phyloP scores from a whole-genome alignment of 2,888 invertebrate species.

The Epirrhoe alternata region DNA sequence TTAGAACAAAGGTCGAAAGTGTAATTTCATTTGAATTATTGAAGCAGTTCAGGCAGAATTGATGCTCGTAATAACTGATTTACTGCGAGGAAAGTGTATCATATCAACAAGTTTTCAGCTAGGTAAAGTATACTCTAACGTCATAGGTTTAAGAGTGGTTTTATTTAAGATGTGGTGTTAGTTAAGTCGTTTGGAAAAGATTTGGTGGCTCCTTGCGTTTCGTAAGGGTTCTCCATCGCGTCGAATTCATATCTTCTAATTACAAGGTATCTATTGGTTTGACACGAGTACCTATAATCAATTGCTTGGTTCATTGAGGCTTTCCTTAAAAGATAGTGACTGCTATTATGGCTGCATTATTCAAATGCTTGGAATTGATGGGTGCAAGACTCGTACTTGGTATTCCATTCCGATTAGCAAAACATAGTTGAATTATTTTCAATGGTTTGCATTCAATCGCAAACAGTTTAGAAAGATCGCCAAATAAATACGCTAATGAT shows the following conservation, averaged over 20 bases:
- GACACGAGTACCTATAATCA: constrained; percentile 55
- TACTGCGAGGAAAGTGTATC: constrained; percentile 3
- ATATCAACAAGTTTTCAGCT: background rate
- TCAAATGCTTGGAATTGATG: constrained; percentile 24
- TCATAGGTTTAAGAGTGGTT: background rate
- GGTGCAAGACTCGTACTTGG: constrained; percentile 9
- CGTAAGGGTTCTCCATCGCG: constrained; percentile 79
- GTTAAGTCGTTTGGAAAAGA: constrained; percentile 31
- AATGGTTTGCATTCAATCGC: background rate
- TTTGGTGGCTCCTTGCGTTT: constrained; percentile 77
- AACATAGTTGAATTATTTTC: constrained; percentile 6
- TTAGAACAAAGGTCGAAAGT: constrained; percentile 37
- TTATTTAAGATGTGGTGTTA: background rate
- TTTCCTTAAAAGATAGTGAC: constrained; percentile 29
- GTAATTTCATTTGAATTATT: constrained; percentile 11
- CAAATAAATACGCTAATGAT: background rate
- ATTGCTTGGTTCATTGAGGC: constrained; percentile 45
- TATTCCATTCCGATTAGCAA: constrained; percentile 10
- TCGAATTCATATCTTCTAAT: constrained; percentile 83
- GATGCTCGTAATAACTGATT: background rate
- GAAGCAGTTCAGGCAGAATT: constrained; percentile 3
- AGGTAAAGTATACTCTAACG: background rate
- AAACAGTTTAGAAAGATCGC: background rate
- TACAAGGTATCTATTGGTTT: constrained; percentile 65
- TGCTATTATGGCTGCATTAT: constrained; percentile 27